Evolutionary conservation across 2,797 vertebrate genomes (phyloP).

Genomic region (Kryptopterus vitreolus): DNA sequence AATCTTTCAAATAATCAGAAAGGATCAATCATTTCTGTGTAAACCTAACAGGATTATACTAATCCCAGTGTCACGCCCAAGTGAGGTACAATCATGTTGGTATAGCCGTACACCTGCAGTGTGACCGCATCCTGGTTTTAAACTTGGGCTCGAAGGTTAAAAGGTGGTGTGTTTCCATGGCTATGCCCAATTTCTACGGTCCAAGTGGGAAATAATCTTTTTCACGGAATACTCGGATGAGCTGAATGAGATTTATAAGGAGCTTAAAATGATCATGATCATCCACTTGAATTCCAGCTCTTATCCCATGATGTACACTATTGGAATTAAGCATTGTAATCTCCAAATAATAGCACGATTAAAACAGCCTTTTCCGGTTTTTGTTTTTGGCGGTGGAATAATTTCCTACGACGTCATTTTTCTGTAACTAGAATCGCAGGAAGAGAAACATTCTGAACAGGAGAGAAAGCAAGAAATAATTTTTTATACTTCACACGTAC

Average conservation of each 20-base stretch:
- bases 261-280: conserved; percentile 2
- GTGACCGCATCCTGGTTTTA: conserved; percentile 28
- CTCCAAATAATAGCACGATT: conserved; percentile 3
- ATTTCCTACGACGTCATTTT: no score
- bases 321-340: neutral
- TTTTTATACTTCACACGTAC: no score
- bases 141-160: conserved; percentile 33
- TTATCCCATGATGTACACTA: neutral
- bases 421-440: neutral
- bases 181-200: conserved; percentile 33
- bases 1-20: no score
- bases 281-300: conserved; percentile 7
- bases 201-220: conserved; percentile 29
- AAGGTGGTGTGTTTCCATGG: conserved; percentile 49
- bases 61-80: conserved; percentile 26
- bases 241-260: conserved; percentile 28
- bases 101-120: conserved; percentile 8
- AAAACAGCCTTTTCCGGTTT: neutral
- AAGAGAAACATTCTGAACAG: neutral
- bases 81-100: conserved; percentile 8
- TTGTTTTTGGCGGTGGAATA: neutral
- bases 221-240: conserved; percentile 26
- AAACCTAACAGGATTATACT: neutral
- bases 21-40: neutral
- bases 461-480: neutral